Evolutionary conservation across 2,797 vertebrate species (phyloP), one percentile per base, ranked within the genome.

Genomic region (Podarcis lilfordi): DNA sequence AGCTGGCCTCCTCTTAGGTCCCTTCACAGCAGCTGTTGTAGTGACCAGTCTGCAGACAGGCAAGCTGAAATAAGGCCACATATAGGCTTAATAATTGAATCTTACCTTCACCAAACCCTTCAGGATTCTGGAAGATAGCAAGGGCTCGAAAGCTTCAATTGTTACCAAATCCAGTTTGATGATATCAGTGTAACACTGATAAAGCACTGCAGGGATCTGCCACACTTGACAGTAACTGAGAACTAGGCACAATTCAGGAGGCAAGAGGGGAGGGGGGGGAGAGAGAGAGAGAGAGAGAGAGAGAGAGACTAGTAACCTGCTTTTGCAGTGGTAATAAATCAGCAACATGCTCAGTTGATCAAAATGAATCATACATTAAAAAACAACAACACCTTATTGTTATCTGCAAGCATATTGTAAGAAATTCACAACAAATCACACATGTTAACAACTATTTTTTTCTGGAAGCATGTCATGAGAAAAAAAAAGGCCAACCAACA

Each of bases 181-280:
- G 91, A 98, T 96, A 79, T 99, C 98, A 7, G 97, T 99, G 91
- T 98, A 99, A 86, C 98, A 98, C 96, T 98, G 97, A 92, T 99
- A 99, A 68, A 98, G 94, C 23, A 98, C 95, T 0, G 98, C 96
- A 13, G 98, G 95, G 86, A 99, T 96, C 80, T 92, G 95, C 95
- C 98, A 98, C 4, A 99, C 97, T 94, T 99, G 98, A 85, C 98
- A 99, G 85, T 98, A 97, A 92, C 97, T 98, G 94, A 99, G 94
- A 71, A 99, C 99, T 99, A 91, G 15, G 13, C 21, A 88, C 0
- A 91, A 17, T 50, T 0, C 32, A 88, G 19, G 45, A 27, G 45
- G 43, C 3, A 59, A 17, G 8, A 3, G 32, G n/a, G 2, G 32
- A 32, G 32, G 15, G 21, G 2, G 1, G 27, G 21, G 87, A 15